Evolutionary conservation across 2,888 invertebrate genomes (phyloP), one percentile per base, ranked within the genome.

Genomic region (Heterodera filipjevi): DNA sequence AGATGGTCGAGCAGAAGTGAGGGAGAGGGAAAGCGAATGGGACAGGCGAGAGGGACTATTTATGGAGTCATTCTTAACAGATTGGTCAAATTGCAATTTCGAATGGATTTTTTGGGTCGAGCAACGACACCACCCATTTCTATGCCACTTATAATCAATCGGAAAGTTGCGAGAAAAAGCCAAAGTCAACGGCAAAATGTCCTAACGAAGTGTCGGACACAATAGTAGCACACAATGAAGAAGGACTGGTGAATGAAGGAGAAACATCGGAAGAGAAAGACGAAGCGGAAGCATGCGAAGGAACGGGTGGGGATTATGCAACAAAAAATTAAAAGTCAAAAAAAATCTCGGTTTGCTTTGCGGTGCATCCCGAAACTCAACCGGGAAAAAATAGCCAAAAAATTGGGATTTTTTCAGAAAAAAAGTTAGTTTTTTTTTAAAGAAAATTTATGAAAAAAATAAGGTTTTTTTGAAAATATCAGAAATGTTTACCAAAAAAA

Each of bases 211-310:
- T 16, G 68, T 6, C 68, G 16, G 33, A 32, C 2, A 70, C 44
- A 27, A 30, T 32, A 16, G 44, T 39, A 27, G 3, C 12, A 12
- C 39, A 72, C 72, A 14, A 32, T 27, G 39, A 12, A 12, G 22
- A 72, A 12, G 27, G 6, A 6, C 32, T n/a, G 46, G 44, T 44
- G 30, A 19, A 22, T 16, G 72, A 44, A 72, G 46, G 35, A 32
- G 74, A 78, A 27, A 66, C 78, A 19, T 64, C 74, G n/a, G 78
- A 64, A 32, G 74, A 66, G 68, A 39, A 64, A 27, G 46, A 46
- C 22, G 30, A 27, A 30, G 44, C 46, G 3, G 44, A 22, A 14
- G 71, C 19, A 44, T 10, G 1, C 35, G 71, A 68, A 68, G 49
- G 16, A 49, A 19, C 16, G 49, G 19, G 14, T 49, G 49, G 49